Evolutionary conservation across 2,888 invertebrate species (phyloP).

Genomic region (Catotricha subobsoleta): DNA sequence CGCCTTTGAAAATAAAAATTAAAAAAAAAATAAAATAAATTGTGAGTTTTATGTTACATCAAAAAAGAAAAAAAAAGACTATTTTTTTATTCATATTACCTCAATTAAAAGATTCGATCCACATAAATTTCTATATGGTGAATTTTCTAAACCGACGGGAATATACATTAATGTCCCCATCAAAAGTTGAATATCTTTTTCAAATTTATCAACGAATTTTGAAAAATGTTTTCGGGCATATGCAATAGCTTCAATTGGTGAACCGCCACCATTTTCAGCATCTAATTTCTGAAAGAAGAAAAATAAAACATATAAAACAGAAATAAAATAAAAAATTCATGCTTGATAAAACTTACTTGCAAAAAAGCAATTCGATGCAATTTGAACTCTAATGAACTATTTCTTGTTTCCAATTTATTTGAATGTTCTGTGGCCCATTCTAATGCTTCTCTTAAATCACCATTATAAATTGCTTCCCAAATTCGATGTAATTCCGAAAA

Average conservation of each 20-base stretch:
- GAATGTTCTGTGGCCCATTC: constrained; percentile 70
- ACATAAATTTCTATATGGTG: constrained; percentile 60
- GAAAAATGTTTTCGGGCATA: constrained; percentile 77
- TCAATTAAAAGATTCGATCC: constrained; percentile 58
- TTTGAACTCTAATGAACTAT: constrained; percentile 60
- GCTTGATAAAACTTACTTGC: constrained; percentile 31
- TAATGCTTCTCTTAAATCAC: constrained; percentile 67
- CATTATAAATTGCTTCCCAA: constrained; percentile 63
- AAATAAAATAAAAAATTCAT: background rate
- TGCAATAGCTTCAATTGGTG: constrained; percentile 66
- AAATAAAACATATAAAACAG: background rate
- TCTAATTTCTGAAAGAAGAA: background rate
- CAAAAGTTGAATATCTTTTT: constrained; percentile 65
- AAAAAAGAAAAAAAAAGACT: background rate
- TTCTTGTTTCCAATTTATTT: constrained; percentile 48
- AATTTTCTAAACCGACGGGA: constrained; percentile 55
- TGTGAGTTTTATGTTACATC: background rate
- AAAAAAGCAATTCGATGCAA: constrained; percentile 66
- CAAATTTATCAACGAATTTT: constrained; percentile 56
- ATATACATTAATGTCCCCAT: constrained; percentile 75
- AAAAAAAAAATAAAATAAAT: background rate
- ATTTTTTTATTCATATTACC: background rate
- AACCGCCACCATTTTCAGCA: constrained; percentile 24
- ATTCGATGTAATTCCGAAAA: constrained; percentile 73
- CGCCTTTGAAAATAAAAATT: constrained; percentile 25